Evolutionary conservation across 30 jellyfish, hydroid and myxozoan genomes (phyloP).

Genomic region (Aurelia aurita): DNA sequence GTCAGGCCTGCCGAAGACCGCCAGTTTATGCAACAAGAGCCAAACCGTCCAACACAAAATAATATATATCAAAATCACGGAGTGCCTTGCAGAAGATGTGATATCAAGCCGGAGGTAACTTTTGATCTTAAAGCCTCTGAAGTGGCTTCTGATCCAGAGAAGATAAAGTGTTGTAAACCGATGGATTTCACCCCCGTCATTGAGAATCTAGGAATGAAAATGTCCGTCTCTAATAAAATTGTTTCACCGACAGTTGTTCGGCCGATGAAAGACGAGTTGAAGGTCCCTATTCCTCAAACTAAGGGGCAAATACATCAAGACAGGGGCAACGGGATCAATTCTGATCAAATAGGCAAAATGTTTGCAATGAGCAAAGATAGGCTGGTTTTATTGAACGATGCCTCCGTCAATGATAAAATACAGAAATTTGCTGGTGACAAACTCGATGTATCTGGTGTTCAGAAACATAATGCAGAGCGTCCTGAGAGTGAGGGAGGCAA

Average conservation of each 20-base stretch:
- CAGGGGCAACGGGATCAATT: background rate
- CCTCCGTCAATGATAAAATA: background rate
- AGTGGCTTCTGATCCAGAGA: conserved; percentile 33
- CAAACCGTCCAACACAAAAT: no score
- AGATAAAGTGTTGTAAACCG: conserved; percentile 49
- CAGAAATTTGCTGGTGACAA: background rate
- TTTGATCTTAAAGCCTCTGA: conserved; percentile 57
- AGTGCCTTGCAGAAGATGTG: conserved; percentile 54
- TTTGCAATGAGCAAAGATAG: background rate
- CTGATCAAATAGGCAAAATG: conserved; percentile 1
- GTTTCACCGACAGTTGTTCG: background rate
- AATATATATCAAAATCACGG: no score
- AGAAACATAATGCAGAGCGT: conserved; percentile 7
- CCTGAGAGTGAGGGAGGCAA: conserved; percentile 1
- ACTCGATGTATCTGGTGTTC: background rate
- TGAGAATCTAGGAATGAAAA: conserved; percentile 33
- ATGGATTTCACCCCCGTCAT: conserved; percentile 47
- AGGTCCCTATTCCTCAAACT: background rate
- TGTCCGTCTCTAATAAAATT: background rate
- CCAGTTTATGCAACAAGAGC: no score
- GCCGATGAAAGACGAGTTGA: background rate
- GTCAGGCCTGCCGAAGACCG: no score
- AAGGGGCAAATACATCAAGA: background rate
- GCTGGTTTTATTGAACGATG: background rate
- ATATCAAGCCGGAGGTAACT: conserved; percentile 54